Evolutionary conservation across 1,140 invertebrate genomes (phyloP), one percentile per base, ranked within the genome.

Genomic region (Hermatobates lingyangjiaoensis): DNA sequence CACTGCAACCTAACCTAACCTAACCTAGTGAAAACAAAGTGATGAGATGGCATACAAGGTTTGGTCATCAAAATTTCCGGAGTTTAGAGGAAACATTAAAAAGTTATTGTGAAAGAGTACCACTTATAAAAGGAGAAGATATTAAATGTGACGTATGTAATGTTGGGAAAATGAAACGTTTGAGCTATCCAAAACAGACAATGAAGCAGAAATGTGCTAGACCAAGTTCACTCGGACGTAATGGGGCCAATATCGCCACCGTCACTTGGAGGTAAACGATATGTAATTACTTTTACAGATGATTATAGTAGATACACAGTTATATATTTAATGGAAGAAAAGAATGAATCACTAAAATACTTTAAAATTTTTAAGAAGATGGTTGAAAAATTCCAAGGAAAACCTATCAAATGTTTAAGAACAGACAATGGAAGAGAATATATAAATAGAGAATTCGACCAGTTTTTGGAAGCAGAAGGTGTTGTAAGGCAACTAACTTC

Each of bases 251-350:
- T 71, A 62, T 58, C 63, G 14, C 51, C 57, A 2, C 40, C 21
- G n/a, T 66, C 64, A 5, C 27, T 63, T 27, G 64, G 65, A 25
- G 61, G 60, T 7, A 59, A 59, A 4, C 51, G 46, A 10, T 72
- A 68, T 53, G 63, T 68, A 28, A 23, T 68, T 1, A 66, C 69
- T 0, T 66, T 71, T 27, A 68, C 66, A 2, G 68, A 72, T 58
- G 67, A 71, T 25, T 66, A 48, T 46, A 59, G 63, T 27, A 39
- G 51, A 23, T 38, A 18, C 21, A 18, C 39, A 38, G 25, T 28
- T 34, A 18, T 50, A 39, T 50, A 28, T 56, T 25, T 39, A 47
- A 48, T 53, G 14, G 46, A 49, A 25, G 40, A 55, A 25, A 55
- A 53, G 48, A 30, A 15, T 47, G 27, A 53, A 18, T 51, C 46